phyloP scores from a whole-genome alignment of 2,797 vertebrate species.

The Betta splendens region DNA sequence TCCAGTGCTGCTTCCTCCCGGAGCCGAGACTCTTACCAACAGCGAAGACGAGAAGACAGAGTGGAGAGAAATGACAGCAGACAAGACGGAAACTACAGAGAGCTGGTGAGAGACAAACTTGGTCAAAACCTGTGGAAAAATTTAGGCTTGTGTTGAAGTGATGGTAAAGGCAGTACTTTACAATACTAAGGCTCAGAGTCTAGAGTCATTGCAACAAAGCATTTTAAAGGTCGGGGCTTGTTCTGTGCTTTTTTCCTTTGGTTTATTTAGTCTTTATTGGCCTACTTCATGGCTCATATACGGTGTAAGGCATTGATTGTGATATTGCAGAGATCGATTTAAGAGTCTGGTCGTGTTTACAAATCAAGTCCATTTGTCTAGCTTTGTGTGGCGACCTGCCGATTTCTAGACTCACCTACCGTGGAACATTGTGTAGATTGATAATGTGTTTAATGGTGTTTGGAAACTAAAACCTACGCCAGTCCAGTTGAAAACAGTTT shows the following conservation, averaged over 20 bases:
- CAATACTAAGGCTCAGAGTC: slow-evolving; percentile 11
- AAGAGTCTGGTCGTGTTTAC: slow-evolving; percentile 30
- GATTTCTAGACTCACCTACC: slow-evolving; percentile 25
- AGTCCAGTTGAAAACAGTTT: no score
- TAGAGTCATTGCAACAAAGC: slow-evolving; percentile 20
- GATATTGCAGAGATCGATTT: slow-evolving; percentile 47
- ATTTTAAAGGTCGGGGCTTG: slow-evolving; percentile 22
- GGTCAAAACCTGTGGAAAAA: slow-evolving; percentile 2
- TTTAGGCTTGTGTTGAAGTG: slow-evolving; percentile 9
- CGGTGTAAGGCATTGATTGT: slow-evolving; percentile 30
- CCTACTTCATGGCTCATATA: slow-evolving; percentile 51
- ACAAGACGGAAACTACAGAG: slow-evolving; percentile 90
- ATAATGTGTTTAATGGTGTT: slow-evolving; percentile 12
- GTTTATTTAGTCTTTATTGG: slow-evolving; percentile 32
- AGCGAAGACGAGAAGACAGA: slow-evolving; percentile 82
- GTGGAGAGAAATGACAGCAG: slow-evolving; percentile 82
- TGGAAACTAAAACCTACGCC: slow-evolving; percentile 12
- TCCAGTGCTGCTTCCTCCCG: slow-evolving; percentile 80
- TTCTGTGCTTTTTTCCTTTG: slow-evolving; percentile 16
- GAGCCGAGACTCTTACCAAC: slow-evolving; percentile 87
- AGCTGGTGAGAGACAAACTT: slow-evolving; percentile 86
- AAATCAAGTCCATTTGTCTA: slow-evolving; percentile 43
- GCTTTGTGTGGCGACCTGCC: slow-evolving; percentile 29
- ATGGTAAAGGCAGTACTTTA: slow-evolving; percentile 23
- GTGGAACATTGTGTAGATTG: slow-evolving; percentile 17